Evolutionary conservation across 2,888 invertebrate genomes (phyloP).

Genomic region (Andrena marginata): DNA sequence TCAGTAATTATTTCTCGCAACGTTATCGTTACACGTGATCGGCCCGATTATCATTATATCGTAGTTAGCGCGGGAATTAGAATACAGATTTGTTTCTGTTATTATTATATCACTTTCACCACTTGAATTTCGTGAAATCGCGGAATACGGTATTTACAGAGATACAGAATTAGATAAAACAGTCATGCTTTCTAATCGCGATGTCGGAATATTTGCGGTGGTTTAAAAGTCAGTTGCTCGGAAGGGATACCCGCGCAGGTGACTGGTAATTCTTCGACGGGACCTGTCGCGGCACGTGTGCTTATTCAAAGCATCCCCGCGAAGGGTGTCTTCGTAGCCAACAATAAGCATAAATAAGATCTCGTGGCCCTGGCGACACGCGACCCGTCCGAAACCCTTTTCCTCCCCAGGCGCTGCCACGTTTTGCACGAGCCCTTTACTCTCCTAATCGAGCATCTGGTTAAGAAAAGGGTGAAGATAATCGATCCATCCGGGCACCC

Average conservation of each 20-base stretch:
- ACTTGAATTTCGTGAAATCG: conserved; percentile 5
- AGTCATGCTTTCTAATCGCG: conserved; percentile 39
- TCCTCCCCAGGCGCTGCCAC: conserved; percentile 66
- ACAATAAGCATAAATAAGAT: conserved; percentile 79
- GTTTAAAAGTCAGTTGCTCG: background rate
- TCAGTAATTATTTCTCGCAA: background rate
- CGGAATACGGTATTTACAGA: background rate
- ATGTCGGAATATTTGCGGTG: background rate
- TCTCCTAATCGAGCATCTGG: conserved; percentile 71
- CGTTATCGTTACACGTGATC: background rate
- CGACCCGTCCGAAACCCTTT: conserved; percentile 74
- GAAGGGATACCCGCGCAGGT: conserved; percentile 16
- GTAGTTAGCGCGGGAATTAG: background rate
- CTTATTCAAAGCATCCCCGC: conserved; percentile 75
- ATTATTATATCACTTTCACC: conserved; percentile 21
- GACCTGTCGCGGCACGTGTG: conserved; percentile 74
- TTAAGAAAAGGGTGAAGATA: conserved; percentile 78
- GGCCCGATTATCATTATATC: background rate
- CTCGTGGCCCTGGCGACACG: conserved; percentile 73
- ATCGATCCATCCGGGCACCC: conserved; percentile 73
- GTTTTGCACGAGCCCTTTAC: conserved; percentile 65
- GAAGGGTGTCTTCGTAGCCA: conserved; percentile 73
- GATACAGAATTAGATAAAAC: conserved; percentile 9
- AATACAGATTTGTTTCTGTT: background rate
- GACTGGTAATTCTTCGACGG: conserved; percentile 10